Conservation (phyloP, 2,113 vertebrate species). For the Caracal caracal region DNA sequence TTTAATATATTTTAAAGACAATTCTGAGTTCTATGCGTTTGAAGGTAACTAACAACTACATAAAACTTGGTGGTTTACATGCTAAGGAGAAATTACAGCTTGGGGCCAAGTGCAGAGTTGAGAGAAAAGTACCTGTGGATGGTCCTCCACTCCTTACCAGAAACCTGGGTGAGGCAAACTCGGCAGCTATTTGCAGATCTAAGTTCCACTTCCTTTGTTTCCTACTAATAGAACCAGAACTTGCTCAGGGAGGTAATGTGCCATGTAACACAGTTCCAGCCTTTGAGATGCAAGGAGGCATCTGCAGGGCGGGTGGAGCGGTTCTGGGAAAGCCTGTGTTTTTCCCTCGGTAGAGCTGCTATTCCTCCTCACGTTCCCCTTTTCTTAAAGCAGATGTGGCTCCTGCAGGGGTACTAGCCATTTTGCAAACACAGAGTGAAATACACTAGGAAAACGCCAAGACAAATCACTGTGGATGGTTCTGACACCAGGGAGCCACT, state of each 20-base stretch:
- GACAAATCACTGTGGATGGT: not conserved
- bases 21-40: not conserved
- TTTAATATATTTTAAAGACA: constrained; percentile 34
- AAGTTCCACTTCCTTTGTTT: not conserved
- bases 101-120: not conserved
- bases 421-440: not conserved
- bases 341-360: not conserved
- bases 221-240: not conserved
- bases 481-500: not conserved
- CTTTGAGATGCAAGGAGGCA: not conserved
- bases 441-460: not conserved
- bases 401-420: not conserved
- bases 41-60: constrained; percentile 7
- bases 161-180: not conserved
- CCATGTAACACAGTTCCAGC: not conserved
- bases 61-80: not conserved
- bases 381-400: not conserved
- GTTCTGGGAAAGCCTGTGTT: not conserved
- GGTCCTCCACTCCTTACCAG: not conserved
- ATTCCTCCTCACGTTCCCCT: not conserved
- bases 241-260: not conserved
- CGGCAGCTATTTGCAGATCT: not conserved
- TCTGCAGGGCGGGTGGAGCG: not conserved
- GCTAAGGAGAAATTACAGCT: not conserved
- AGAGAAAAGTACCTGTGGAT: constrained; percentile 4